Evolutionary conservation across 2,797 vertebrate species (phyloP).

Genomic region (Bradypodion ventrale): DNA sequence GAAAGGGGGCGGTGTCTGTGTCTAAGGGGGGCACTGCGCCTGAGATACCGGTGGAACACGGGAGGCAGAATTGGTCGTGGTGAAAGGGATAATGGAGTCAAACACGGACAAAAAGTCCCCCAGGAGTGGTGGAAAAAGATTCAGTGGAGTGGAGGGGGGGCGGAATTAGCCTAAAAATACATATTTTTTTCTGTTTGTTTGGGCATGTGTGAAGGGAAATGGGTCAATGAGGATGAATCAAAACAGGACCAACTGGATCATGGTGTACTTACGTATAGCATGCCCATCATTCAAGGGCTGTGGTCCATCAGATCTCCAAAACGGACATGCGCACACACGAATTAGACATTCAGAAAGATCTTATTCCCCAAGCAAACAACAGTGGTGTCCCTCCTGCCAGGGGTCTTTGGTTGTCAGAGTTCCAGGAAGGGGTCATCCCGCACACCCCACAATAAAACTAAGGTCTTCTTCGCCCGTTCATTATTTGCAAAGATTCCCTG

Average conservation of each 20-base stretch:
- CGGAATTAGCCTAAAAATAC: too few species aligned
- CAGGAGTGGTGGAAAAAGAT: neutral
- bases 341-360: too few species aligned
- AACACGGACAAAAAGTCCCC: neutral
- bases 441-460: too few species aligned
- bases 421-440: too few species aligned
- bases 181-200: too few species aligned
- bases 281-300: too few species aligned
- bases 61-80: neutral
- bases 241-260: neutral
- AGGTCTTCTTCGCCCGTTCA: too few species aligned
- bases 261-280: neutral
- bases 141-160: neutral
- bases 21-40: neutral
- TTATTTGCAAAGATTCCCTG: too few species aligned
- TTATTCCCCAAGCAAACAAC: too few species aligned
- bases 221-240: neutral
- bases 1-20: neutral
- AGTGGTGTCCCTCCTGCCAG: too few species aligned
- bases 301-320: neutral
- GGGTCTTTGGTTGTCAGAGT: too few species aligned
- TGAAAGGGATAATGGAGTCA: neutral
- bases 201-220: neutral
- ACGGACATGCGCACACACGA: too few species aligned
- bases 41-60: conserved; percentile 16